Conservation (phyloP, 92 coral and sea anemone genomes). For the Parazoanthus darwini region DNA sequence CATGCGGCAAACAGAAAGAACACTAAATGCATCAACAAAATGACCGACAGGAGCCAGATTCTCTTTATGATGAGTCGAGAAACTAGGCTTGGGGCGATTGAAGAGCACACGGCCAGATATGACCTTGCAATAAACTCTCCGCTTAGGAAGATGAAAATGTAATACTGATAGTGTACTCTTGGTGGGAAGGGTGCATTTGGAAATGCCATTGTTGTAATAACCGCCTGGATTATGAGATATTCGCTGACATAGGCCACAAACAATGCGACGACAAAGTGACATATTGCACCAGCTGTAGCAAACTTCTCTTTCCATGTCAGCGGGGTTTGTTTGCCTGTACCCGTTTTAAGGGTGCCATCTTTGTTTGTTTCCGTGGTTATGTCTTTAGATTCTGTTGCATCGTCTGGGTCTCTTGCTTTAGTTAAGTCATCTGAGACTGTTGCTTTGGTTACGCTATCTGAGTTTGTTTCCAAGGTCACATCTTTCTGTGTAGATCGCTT, state of each 20-base stretch:
- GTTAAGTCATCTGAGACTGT: neutral
- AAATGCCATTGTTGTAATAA: slow-evolving; percentile 91
- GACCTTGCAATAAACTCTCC: slow-evolving; percentile 90
- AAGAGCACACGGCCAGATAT: slow-evolving; percentile 72
- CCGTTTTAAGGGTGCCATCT: neutral
- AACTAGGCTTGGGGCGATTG: slow-evolving; percentile 65
- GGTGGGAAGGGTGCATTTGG: slow-evolving; percentile 91
- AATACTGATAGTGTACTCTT: slow-evolving; percentile 83
- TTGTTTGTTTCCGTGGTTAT: neutral
- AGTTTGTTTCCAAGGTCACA: slow-evolving; percentile 26
- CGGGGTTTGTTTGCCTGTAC: slow-evolving; percentile 13
- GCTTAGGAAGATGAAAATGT: slow-evolving; percentile 80
- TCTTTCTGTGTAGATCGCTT: slow-evolving; percentile 7
- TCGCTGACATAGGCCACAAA: slow-evolving; percentile 85
- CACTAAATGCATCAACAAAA: slow-evolving; percentile 63
- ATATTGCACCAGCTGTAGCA: slow-evolving; percentile 57
- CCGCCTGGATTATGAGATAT: slow-evolving; percentile 82
- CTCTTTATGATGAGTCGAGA: slow-evolving; percentile 56
- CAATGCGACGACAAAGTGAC: slow-evolving; percentile 73
- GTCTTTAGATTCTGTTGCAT: neutral
- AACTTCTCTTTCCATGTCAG: slow-evolving; percentile 82
- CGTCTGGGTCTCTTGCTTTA: neutral
- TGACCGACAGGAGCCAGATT: slow-evolving; percentile 70
- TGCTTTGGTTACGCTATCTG: slow-evolving; percentile 6
- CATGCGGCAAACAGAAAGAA: slow-evolving; percentile 82